These are phyloP conservation scores for Coptotermes formosanus DNA, from an alignment of 1,140 invertebrate genomes.

Conservation along the genomic window DNA sequence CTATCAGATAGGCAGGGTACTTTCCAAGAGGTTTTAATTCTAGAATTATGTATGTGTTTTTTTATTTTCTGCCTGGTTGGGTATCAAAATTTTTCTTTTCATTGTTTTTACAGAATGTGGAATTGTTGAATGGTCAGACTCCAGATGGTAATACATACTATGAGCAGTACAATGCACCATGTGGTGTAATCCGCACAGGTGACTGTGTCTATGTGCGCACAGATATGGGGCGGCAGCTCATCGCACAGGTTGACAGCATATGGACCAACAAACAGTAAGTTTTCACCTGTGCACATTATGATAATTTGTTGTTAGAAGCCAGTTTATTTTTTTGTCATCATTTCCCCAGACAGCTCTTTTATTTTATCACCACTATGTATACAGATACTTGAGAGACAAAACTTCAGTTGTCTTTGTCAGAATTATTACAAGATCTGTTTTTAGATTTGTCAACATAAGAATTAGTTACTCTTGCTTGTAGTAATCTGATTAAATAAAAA, in stretches of 20 bases:
- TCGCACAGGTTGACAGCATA: conserved; percentile 92
- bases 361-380: no score
- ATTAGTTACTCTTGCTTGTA: no score
- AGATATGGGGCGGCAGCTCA: conserved; percentile 79
- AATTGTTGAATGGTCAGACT: conserved; percentile 64
- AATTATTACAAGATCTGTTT: no score
- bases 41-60: no score
- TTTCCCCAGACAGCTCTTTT: no score
- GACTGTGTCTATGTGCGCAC: conserved; percentile 93
- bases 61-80: not conserved
- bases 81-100: conserved; percentile 17
- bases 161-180: conserved; percentile 87
- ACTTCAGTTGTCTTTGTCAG: no score
- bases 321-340: no score
- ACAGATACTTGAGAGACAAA: no score
- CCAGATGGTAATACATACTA: conserved; percentile 78
- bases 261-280: conserved; percentile 86
- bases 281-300: not conserved
- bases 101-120: conserved; percentile 60
- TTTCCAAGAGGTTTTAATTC: no score
- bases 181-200: conserved; percentile 81
- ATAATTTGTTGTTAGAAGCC: not conserved
- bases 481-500: no score
- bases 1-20: not conserved
- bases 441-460: no score